Conservation (phyloP, 2,888 invertebrate genomes). For the Catonia carolina region DNA sequence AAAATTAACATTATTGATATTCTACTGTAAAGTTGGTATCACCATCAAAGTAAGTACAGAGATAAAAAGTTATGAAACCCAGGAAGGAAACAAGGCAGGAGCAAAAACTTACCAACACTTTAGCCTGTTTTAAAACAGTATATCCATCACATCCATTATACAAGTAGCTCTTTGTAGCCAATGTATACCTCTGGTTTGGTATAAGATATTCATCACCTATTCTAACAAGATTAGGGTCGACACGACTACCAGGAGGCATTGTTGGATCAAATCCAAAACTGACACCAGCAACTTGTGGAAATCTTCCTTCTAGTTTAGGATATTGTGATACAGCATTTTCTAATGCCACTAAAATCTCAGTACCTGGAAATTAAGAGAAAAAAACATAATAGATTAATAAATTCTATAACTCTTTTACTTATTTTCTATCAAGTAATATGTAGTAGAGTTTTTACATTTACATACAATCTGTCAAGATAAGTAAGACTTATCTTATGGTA, state of each 20-base stretch:
- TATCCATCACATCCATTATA: slow-evolving; percentile 80
- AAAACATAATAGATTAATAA: no score
- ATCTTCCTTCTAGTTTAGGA: slow-evolving; percentile 80
- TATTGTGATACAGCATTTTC: slow-evolving; percentile 83
- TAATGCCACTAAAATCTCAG: slow-evolving; percentile 59
- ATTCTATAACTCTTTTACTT: no score
- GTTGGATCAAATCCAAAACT: slow-evolving; percentile 69
- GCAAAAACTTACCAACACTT: slow-evolving; percentile 66
- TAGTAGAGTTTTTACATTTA: no score
- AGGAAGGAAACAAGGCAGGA: no score
- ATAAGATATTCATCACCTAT: slow-evolving; percentile 81
- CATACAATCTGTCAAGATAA: no score
- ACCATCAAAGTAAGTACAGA: no score
- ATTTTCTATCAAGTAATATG: neutral
- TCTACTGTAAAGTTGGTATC: no score
- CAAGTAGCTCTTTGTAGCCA: slow-evolving; percentile 78
- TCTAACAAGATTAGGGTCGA: slow-evolving; percentile 64
- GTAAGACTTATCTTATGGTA: no score
- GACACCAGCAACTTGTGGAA: slow-evolving; percentile 77
- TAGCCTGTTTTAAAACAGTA: slow-evolving; percentile 65
- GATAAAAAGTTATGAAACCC: no score
- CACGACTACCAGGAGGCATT: slow-evolving; percentile 60
- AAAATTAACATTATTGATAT: no score
- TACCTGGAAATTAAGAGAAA: slow-evolving; percentile 45
- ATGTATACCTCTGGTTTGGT: slow-evolving; percentile 57